These are phyloP conservation scores for Sternotherus odoratus DNA, from an alignment of 2,797 vertebrate species.

Conservation along the genomic window DNA sequence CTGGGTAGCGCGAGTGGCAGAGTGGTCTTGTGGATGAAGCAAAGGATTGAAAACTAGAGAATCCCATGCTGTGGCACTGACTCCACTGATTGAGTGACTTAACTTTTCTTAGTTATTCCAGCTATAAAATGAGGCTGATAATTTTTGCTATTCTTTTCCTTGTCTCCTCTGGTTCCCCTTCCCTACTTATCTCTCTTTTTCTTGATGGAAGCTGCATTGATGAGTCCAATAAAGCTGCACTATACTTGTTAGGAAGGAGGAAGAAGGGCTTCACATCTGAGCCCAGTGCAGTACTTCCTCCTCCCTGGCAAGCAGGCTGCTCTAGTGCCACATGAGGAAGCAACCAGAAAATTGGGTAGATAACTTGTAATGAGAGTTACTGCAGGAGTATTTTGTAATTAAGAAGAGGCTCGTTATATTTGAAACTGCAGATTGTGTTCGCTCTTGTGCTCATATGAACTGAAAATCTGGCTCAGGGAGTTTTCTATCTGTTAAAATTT, in stretches of 20 bases:
- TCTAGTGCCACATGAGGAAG: neutral
- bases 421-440: conserved; percentile 12
- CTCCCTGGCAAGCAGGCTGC: neutral
- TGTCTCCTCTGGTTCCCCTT: neutral
- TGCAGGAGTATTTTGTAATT: neutral
- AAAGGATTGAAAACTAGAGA: neutral
- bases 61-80: neutral
- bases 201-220: neutral
- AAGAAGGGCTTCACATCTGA: neutral
- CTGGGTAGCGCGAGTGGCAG: neutral
- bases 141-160: neutral
- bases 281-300: neutral
- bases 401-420: neutral
- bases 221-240: neutral
- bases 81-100: neutral
- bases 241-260: neutral
- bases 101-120: neutral
- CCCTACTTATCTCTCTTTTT: neutral
- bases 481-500: conserved; percentile 12
- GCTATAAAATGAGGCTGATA: neutral
- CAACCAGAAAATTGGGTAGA: neutral
- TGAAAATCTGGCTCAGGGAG: neutral
- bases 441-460: neutral
- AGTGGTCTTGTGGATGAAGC: neutral
- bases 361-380: neutral